A percentile compares a stretch with the other conserved stretches of the same genome.
phyloP scores from a whole-genome alignment of 1,140 invertebrate species.

The Venustaconcha ellipsiformis region DNA sequence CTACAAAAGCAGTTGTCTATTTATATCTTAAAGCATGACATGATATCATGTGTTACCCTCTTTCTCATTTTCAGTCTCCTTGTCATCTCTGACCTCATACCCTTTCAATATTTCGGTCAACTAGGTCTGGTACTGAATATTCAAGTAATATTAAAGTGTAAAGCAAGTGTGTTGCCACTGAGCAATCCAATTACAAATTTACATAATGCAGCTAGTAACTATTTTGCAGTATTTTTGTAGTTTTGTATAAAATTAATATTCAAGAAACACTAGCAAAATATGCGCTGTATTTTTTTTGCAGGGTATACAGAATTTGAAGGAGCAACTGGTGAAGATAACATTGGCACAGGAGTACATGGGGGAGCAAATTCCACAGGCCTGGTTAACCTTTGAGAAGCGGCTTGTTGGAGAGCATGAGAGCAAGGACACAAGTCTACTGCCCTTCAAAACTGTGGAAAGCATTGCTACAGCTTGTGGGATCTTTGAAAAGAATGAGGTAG shows the following conservation, averaged over 20 bases:
- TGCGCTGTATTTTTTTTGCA: slow-evolving; percentile 24
- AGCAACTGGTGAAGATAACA: slow-evolving; percentile 46
- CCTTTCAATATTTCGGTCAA: too few relatives aligned
- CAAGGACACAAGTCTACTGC: slow-evolving; percentile 31
- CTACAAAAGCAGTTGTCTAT: too few relatives aligned
- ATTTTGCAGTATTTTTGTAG: neutral
- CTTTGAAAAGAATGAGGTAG: slow-evolving; percentile 46
- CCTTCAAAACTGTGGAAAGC: slow-evolving; percentile 42
- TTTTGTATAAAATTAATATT: neutral
- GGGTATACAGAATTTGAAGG: slow-evolving; percentile 50
- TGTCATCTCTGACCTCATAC: too few relatives aligned
- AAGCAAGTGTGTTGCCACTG: too few relatives aligned
- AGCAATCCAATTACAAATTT: too few relatives aligned
- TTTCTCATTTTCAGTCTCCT: too few relatives aligned
- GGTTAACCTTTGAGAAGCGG: slow-evolving; percentile 59
- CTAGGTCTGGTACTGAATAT: too few relatives aligned
- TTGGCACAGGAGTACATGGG: slow-evolving; percentile 63
- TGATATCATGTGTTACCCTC: too few relatives aligned
- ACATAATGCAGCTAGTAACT: too few relatives aligned
- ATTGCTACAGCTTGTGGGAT: slow-evolving; percentile 41
- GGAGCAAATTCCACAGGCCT: slow-evolving; percentile 65
- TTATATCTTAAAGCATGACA: too few relatives aligned
- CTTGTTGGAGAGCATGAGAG: slow-evolving; percentile 27
- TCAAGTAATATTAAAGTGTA: too few relatives aligned
- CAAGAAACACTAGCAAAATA: neutral